These are phyloP conservation scores for Bothrops jararaca DNA, from an alignment of 2,113 vertebrate genomes.

Conservation along the genomic window DNA sequence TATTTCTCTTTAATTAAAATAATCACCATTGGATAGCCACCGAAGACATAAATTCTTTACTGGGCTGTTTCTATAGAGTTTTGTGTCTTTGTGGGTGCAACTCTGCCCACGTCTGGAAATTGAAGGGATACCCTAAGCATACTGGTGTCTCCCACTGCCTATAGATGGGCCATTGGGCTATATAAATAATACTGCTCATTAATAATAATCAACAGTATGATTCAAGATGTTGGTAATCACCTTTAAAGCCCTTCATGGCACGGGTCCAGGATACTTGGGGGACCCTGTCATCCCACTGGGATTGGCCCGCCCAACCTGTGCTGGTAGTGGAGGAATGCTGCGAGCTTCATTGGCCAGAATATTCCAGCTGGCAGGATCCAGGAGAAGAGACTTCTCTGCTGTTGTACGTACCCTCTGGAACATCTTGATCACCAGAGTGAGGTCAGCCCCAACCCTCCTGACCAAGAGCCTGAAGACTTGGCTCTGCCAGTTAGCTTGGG, in stretches of 20 bases:
- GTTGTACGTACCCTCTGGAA: background rate
- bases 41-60: too few relatives aligned
- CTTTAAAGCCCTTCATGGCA: background rate
- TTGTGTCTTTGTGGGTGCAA: background rate
- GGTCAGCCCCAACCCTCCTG: background rate
- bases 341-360: background rate
- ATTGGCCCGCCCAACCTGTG: background rate
- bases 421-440: background rate
- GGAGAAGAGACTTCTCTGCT: background rate
- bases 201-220: background rate
- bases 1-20: background rate
- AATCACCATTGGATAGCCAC: background rate
- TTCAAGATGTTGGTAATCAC: background rate
- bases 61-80: background rate
- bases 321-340: background rate
- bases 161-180: background rate
- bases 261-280: background rate
- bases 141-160: background rate
- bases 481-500: too few relatives aligned
- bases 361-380: background rate
- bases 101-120: background rate
- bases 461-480: too few relatives aligned
- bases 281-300: background rate
- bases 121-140: background rate
- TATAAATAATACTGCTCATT: background rate